These are phyloP conservation scores for Ciconia nigra DNA, from an alignment of 2,797 vertebrate species.

Conservation along the genomic window DNA sequence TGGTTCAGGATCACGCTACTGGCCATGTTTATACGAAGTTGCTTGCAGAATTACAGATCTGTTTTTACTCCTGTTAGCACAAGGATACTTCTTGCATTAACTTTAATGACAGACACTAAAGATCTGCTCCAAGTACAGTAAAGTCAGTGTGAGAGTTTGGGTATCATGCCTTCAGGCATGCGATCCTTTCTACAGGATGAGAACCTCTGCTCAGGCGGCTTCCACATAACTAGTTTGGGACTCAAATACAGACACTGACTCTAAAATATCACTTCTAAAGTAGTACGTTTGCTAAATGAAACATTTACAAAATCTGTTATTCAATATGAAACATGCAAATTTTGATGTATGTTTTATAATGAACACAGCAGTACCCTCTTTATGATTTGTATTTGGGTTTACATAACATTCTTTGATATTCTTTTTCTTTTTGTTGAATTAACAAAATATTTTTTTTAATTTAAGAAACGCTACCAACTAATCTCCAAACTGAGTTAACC, in stretches of 20 bases:
- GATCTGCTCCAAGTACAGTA: neutral
- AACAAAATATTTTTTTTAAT: neutral
- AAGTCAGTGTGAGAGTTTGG: neutral
- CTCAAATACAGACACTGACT: constrained; percentile 36
- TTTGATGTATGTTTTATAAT: neutral
- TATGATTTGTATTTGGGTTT: neutral
- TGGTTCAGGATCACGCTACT: neutral
- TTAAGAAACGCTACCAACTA: neutral
- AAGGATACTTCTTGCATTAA: neutral
- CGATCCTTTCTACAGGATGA: neutral
- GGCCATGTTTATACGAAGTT: neutral
- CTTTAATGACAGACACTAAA: neutral
- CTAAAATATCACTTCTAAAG: constrained; percentile 35
- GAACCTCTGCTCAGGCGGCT: neutral
- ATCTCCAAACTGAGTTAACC: neutral
- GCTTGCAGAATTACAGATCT: neutral
- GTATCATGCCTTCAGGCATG: neutral
- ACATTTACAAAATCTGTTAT: neutral
- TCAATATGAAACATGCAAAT: neutral
- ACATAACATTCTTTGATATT: neutral
- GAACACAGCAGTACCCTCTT: neutral
- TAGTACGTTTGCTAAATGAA: neutral
- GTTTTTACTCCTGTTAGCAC: neutral
- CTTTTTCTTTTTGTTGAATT: neutral
- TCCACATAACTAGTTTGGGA: neutral